Conservation (phyloP, 2,113 vertebrate genomes). For the Callorhinus ursinus region DNA sequence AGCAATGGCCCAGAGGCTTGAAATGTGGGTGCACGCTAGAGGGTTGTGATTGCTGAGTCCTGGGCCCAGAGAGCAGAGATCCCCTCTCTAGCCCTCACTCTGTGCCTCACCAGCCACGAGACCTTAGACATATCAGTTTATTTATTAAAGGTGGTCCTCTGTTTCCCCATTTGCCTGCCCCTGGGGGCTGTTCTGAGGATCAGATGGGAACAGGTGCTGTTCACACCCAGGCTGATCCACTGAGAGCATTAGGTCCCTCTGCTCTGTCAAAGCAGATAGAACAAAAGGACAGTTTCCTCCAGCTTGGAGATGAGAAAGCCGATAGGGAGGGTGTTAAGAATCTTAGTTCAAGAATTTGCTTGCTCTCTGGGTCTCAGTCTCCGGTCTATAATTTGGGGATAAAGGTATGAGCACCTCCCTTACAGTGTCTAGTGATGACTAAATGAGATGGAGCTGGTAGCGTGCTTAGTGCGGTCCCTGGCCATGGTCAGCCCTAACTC, state of each 20-base stretch:
- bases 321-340: rapidly evolving
- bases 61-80: neutral
- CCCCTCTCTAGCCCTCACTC: neutral
- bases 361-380: neutral
- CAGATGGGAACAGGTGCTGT: too few relatives aligned
- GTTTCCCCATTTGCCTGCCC: neutral
- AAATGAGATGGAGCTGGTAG: rapidly evolving
- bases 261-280: rapidly evolving
- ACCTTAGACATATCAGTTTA: neutral
- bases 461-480: rapidly evolving
- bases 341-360: neutral
- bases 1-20: neutral
- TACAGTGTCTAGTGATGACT: rapidly evolving
- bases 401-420: rapidly evolving
- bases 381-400: neutral
- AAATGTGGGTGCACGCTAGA: rapidly evolving
- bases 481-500: rapidly evolving
- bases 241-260: neutral
- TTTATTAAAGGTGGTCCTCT: neutral
- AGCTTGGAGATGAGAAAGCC: neutral
- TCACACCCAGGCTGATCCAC: too few relatives aligned
- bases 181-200: neutral
- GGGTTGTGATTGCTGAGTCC: rapidly evolving
- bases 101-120: neutral
- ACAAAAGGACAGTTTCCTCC: neutral